Evolutionary conservation across 2,113 vertebrate species (phyloP).

Genomic region (Tinamus guttatus): DNA sequence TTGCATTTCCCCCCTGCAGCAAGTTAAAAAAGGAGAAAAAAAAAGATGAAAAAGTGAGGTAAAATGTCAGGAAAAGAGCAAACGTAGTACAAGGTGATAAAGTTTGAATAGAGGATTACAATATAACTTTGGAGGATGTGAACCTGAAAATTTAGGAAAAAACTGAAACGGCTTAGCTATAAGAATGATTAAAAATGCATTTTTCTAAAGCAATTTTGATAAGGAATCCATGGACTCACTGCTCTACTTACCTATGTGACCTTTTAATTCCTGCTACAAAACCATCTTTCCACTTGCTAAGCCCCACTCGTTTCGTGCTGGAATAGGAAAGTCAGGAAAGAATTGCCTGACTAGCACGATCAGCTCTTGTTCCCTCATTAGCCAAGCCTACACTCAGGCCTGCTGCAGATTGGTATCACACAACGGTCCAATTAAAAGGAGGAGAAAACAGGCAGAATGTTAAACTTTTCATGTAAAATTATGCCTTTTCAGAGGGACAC

Average conservation of each 20-base stretch:
- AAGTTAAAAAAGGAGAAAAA: background rate
- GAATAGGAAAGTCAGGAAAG: background rate
- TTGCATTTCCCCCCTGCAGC: background rate
- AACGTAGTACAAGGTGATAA: background rate
- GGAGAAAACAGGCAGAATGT: background rate
- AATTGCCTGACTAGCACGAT: background rate
- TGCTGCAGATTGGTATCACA: background rate
- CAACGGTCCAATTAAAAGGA: background rate
- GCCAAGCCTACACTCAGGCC: background rate
- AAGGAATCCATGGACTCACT: background rate
- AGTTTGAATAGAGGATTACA: background rate
- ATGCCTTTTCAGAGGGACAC: background rate
- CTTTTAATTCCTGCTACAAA: slow-evolving; percentile 2
- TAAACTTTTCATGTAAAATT: background rate
- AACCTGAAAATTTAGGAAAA: background rate
- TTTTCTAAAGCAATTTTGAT: background rate
- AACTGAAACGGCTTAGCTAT: background rate
- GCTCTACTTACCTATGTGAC: background rate
- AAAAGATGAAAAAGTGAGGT: background rate
- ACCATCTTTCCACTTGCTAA: slow-evolving; percentile 4
- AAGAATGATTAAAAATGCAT: background rate
- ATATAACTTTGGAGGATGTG: background rate
- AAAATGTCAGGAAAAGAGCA: background rate
- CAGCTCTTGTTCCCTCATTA: background rate
- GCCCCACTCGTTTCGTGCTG: background rate